A percentile compares a stretch with the other conserved stretches of the same genome.
phyloP scores from a whole-genome alignment of 2,113 vertebrate species.

The Silurus asotus region DNA sequence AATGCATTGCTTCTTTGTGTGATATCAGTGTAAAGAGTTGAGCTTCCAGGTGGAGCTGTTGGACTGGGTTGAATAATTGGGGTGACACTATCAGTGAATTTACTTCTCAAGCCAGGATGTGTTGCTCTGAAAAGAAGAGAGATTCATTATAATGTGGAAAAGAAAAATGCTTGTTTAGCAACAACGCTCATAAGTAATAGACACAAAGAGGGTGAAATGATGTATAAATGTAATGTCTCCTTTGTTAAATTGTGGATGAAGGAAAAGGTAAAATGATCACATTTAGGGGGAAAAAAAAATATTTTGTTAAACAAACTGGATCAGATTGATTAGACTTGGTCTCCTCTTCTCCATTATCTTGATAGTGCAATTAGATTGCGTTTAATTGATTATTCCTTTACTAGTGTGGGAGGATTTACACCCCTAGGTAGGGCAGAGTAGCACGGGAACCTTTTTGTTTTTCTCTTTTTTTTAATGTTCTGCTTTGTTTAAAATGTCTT shows the following conservation, averaged over 20 bases:
- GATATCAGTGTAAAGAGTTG: conserved; percentile 13
- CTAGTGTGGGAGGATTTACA: no score
- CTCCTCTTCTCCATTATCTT: no score
- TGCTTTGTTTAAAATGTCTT: no score
- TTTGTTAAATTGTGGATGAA: no score
- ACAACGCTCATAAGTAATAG: not conserved
- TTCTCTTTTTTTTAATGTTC: not conserved
- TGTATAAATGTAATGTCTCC: not conserved
- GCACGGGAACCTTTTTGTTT: not conserved
- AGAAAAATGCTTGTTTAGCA: not conserved
- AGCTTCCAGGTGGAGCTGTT: conserved; percentile 12
- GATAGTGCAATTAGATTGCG: no score
- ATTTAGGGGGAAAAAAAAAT: no score
- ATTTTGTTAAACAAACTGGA: no score
- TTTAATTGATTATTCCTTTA: no score
- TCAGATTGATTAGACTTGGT: no score
- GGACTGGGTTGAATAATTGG: conserved; percentile 22
- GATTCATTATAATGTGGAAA: conserved; percentile 5
- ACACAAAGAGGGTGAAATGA: not conserved
- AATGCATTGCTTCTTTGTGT: conserved; percentile 14
- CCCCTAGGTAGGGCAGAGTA: no score
- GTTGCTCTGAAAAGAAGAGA: conserved; percentile 27
- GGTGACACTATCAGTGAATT: conserved; percentile 12
- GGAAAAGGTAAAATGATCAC: no score
- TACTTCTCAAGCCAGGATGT: conserved; percentile 13